These are phyloP conservation scores for Perizoma affinitatum DNA, from an alignment of 2,888 invertebrate genomes.

Conservation along the genomic window DNA sequence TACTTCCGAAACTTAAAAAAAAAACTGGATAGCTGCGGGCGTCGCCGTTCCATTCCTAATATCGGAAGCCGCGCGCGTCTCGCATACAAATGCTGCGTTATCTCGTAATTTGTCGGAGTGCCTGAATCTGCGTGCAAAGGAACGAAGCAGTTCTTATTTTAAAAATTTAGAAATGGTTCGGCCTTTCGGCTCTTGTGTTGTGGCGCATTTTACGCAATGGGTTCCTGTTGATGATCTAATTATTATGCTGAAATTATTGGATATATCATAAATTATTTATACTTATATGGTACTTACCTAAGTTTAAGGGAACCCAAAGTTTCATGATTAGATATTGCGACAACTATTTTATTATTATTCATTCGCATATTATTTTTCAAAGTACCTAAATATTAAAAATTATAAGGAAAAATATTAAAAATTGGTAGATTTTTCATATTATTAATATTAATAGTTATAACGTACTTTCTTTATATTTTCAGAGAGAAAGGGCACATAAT, in stretches of 20 bases:
- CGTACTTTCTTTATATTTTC: too few relatives aligned
- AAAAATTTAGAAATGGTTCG: constrained; percentile 27
- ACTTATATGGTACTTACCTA: too few relatives aligned
- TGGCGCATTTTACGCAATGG: neutral
- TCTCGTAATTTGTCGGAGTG: constrained; percentile 56
- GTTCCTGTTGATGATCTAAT: neutral
- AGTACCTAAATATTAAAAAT: too few relatives aligned
- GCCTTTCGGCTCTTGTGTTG: neutral
- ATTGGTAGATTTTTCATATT: too few relatives aligned
- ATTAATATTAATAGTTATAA: too few relatives aligned
- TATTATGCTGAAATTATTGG: neutral
- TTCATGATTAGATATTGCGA: too few relatives aligned
- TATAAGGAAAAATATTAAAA: too few relatives aligned
- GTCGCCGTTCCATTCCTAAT: constrained; percentile 54
- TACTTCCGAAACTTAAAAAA: constrained; percentile 24
- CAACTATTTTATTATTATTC: too few relatives aligned
- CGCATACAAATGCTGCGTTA: constrained; percentile 65
- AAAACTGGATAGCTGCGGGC: constrained; percentile 24
- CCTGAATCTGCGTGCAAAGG: constrained; percentile 34
- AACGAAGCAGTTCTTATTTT: constrained; percentile 35
- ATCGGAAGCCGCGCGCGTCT: constrained; percentile 54
- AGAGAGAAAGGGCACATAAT: too few relatives aligned
- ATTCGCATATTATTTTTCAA: neutral
- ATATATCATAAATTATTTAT: too few relatives aligned
- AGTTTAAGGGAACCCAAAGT: too few relatives aligned